Base-by-base conservation (phyloP, 1,140 invertebrate genomes). In the Probaryconus sp. region DNA sequence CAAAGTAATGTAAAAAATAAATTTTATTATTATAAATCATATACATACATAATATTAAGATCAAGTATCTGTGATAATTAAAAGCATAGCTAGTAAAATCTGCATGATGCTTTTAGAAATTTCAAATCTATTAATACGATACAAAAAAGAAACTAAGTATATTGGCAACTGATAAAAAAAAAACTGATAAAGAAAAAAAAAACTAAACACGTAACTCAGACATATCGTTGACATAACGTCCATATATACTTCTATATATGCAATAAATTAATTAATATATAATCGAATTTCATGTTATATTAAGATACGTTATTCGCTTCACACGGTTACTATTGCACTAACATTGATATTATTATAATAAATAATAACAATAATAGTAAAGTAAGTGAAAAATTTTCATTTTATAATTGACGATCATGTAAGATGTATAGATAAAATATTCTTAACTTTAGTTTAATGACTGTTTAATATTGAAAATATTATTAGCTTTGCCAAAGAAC, bases 1-100 rank as follows among this genome's bases (percentile, higher is more conserved):
- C 58, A 58, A 71, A 56, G 20, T 6, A 55, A 33, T 14, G 63
- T 33, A 58, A 40, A n/a, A 56, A 64, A 64, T 71, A 64, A 30
- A 56, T 71, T 72, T 64, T 51, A 53, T 53, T 35, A 13, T 50
- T 64, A 58, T 64, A 30, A 64, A 72, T 60, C 64, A 72, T n/a
- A n/a, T n/a, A n/a, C n/a, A n/a, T 60, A 51, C 1, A 53, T 72
- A 72, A 72, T 53, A 58, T 60, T 72, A 72, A 72, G 60, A 72
- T 51, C 51, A 72, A 72, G 60, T 64, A 65, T 72, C 69, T 72
- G 69, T 72, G 69, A 72, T 72, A 72, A 72, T 65, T 64, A 72
- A 51, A 72, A 51, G 69, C 58, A 64, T 72, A 72, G 56, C 42
- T 7, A 45, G 45, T 42, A 50, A 65, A n/a, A 50, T 58, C 35